Percentiles rank a stretch among this genome's conserved stretches.
Evolutionary conservation across 2,888 invertebrate genomes (phyloP).

Genomic region (Clivina fossor): DNA sequence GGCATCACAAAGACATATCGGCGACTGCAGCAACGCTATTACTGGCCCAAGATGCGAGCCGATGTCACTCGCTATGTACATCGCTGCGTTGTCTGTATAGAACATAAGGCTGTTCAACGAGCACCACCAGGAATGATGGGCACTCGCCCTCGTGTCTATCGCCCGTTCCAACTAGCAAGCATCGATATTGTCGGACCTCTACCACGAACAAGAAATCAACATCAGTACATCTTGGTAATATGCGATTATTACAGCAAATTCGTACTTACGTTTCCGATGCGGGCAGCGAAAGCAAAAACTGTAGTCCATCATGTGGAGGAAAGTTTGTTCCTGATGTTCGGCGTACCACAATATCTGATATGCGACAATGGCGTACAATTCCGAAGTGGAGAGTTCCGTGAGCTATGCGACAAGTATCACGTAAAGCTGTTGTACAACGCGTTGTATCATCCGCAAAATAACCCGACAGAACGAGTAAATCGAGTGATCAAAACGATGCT

Average conservation of each 20-base stretch:
- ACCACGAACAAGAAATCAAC: neutral
- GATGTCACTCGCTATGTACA: neutral
- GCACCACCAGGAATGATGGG: neutral
- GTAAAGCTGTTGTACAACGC: neutral
- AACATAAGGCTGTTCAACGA: neutral
- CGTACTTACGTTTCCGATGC: slow-evolving; percentile 12
- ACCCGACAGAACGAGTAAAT: slow-evolving; percentile 1
- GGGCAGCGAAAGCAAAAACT: slow-evolving; percentile 18
- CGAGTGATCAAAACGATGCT: slow-evolving; percentile 8
- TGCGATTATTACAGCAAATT: slow-evolving; percentile 19
- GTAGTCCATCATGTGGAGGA: slow-evolving; percentile 20
- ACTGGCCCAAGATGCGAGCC: neutral
- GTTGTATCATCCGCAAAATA: neutral
- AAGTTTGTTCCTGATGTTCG: slow-evolving; percentile 27
- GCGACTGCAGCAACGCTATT: neutral
- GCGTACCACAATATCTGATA: slow-evolving; percentile 34
- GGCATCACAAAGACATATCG: neutral
- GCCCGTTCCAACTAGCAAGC: neutral
- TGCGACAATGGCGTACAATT: slow-evolving; percentile 36
- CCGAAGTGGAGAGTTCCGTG: neutral
- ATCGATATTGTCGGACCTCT: neutral
- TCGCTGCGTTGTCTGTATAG: neutral
- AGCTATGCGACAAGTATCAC: neutral
- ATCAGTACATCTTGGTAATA: neutral
- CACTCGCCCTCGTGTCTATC: neutral